Base-by-base conservation (phyloP, 2,797 vertebrate species). In the Heteromormyrus szaboi region DNA sequence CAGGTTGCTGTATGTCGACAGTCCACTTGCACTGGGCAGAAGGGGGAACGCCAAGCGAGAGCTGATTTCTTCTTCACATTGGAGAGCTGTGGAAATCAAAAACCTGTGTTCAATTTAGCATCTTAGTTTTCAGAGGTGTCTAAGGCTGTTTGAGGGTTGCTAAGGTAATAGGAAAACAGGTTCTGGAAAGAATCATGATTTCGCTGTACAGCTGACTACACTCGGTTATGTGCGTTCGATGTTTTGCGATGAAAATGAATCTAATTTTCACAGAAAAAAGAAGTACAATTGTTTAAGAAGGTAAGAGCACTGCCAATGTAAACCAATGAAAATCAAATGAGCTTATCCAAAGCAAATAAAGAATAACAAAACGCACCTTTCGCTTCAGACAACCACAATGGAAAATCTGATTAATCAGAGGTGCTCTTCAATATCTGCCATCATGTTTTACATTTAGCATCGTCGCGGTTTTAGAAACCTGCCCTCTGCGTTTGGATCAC, bases 251-350 rank as follows among this genome's bases (percentile, higher is more conserved):
- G 85, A 89, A 92, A 91, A 89, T 88, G 48, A 90, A 91, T 89
- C 87, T 88, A 88, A 89, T 87, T 90, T 88, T 72, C 87, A 68
- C 59, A 44, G 81, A 59, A 53, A 87, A 87, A 90, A 89, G 89
- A 59, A 88, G 89, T 76, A 33, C 79, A 59, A 54, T 91, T 90
- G 89, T 89, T 90, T 68, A 79, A 87, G 54, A 88, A 87, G 48
- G 33, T 89, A 48, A 89, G 68, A 89, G 90, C 19, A 11, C 56
- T 91, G 91, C 92, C 92, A 91, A 89, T 76, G 72, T 90, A 91
- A 92, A 91, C 91, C 88, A 88, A 90, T 90, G 89, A 90, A 90
- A 91, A 91, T 90, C 89, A 83, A 90, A 93, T 89, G 90, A 89
- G 89, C 76, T 90, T 85, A 72, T 90, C 68, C 88, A 68, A 29